Evolutionary conservation across 2,113 vertebrate species (phyloP), one percentile per base, ranked within the genome.

Genomic region (Grus americana): DNA sequence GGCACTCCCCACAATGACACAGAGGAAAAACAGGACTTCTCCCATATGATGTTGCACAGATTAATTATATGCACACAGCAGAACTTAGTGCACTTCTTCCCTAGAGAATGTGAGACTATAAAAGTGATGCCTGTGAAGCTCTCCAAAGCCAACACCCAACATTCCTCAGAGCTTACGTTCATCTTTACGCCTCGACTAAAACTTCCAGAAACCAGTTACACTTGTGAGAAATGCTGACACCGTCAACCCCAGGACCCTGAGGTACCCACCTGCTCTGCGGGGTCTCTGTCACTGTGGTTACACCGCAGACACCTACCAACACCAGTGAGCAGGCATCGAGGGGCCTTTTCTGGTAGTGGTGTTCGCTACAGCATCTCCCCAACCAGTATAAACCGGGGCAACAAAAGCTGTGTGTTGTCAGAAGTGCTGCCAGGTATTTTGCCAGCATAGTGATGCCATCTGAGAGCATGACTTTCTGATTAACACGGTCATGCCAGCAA

Each of bases 321-420:
- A 79, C 22, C 0, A 1, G 30, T 26, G 3, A 92, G 50, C 18
- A 76, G n/a, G 17, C 34, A 42, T 0, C 5, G 0, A 81, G 22
- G 15, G 34, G 21, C 23, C 29, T 81, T 52, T 86, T 57, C 58
- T 40, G 44, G 23, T 30, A 67, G 42, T 2, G 11, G 15, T 18
- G 68, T 72, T 89, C 3, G 4, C 68, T 84, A 71, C n/a, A 74
- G 46, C 20, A 44, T 61, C 38, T 81, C 32, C 32, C 24, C 44
- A 72, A 0, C 11, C 42, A 74, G 36, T 6, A 46, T 1, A 71
- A 91, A 86, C 14, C 47, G 79, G 50, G 17, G 17, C 22, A 86
- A 68, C 9, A 74, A 54, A 90, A 76, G 46, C 34, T 50, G 58
- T 38, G 27, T 22, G 11, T 32, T 79, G 38, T 36, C 87, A 91